Base-by-base conservation (phyloP, 2,888 invertebrate species). In the Nebria salina region DNA sequence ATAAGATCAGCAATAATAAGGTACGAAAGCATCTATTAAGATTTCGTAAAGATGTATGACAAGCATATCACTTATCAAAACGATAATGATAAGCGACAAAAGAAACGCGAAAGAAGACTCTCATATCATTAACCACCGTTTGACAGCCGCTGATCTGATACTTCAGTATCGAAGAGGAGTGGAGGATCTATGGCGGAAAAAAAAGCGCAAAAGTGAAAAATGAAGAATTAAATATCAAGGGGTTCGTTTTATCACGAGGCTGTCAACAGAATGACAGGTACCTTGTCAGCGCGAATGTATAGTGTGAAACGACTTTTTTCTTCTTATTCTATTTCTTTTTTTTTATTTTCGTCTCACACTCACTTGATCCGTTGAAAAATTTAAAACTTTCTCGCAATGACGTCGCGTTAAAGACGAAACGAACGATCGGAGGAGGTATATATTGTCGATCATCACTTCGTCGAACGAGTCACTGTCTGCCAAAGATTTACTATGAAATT, bases 131-230 rank as follows among this genome's bases (percentile, higher is more conserved):
- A 54, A 54, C 54, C 54, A 54, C 54, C 54, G 54, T 54, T 54
- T 54, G 54, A 54, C 54, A 54, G 54, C 54, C 54, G 54, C 54
- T 54, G 54, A 54, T 54, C 54, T 54, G 54, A 54, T 54, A 54
- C 54, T 54, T 54, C 11, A 54, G 54, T 54, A 54, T 54, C 54
- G 54, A 13, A 8, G 54, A 54, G 34, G 34, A 34, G 34, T 34
- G 34, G 2, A 34, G 34, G 5, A 34, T 34, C 4, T 5, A 34
- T 34, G 5, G 54, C 54, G 43, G 0, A 43, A 43, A 54, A 54
- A 54, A 54, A 11, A 11, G 54, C 8, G 54, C 54, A 6, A 54
- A 54, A 54, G 54, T 54, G 54, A 54, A 54, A 54, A 54, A 54
- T 54, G 54, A 54, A 54, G 54, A 54, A 54, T 54, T 54, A 54